Evolutionary conservation across 2,888 invertebrate genomes (phyloP), one percentile per base, ranked within the genome.

Genomic region (Tipula unca): DNA sequence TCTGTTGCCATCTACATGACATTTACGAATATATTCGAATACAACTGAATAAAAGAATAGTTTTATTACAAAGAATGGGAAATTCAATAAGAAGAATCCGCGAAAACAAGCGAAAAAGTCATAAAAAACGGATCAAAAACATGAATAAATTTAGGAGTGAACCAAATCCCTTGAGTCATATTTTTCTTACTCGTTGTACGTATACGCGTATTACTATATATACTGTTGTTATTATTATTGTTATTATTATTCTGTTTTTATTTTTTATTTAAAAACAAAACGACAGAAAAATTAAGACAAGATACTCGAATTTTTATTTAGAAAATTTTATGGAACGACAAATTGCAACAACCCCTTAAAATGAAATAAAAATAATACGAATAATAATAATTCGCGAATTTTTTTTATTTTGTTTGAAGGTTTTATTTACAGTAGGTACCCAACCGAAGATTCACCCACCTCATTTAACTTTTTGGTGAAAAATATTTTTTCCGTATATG

Each of bases 301-400:
- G 69, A 69, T 69, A 69, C 69, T 25, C 25, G 69, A 69, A 25
- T 69, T 69, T 48, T 48, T 48, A 48, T 48, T n/a, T 69, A 6
- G 69, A 69, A 20, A 25, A 69, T 69, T 69, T 69, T 69, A 69
- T 69, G 69, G 69, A 25, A 69, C 69, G 69, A 69, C 69, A 69
- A 69, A 69, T 69, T 69, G 69, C 69, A 25, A 69, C 69, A 69
- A 69, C 69, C 69, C 69, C 69, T 69, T 69, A 69, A 69, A 69
- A 69, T 69, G 25, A 69, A 69, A 69, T 69, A 69, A 69, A 69
- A 69, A 69, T 17, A 54, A 54, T 54, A 13, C 10, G 39, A 54
- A 17, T 25, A 69, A 69, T 69, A 69, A 69, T 69, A 69, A 35
- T 83, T 83, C 83, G 83, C 83, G 83, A 83, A 83, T 83, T 83